phyloP scores from a whole-genome alignment of 2,888 invertebrate genomes.

The Gymnoscelis rufifasciata region DNA sequence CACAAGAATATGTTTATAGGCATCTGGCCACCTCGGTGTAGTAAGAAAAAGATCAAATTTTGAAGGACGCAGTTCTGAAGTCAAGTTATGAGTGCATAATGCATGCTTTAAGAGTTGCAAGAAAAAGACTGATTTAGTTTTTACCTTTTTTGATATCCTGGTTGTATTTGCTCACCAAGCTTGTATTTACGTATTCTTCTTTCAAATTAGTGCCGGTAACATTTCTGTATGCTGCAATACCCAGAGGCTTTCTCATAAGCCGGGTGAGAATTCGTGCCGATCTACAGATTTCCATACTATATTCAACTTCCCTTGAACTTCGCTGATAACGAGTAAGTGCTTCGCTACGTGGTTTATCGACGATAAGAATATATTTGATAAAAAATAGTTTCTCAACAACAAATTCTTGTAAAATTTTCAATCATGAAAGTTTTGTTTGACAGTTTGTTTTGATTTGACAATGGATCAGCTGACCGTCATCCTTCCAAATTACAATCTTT shows the following conservation, averaged over 20 bases:
- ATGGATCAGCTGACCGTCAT: slow-evolving; percentile 1
- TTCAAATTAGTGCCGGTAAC: slow-evolving; percentile 49
- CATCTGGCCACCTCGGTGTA: too few relatives aligned
- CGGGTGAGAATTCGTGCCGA: slow-evolving; percentile 53
- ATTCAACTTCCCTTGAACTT: slow-evolving; percentile 3
- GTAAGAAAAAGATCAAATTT: too few relatives aligned
- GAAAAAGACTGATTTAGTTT: not conserved
- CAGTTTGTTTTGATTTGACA: not conserved
- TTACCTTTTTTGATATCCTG: slow-evolving; percentile 60
- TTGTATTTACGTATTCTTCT: slow-evolving; percentile 50
- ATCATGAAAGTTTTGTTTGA: not conserved
- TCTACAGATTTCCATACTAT: slow-evolving; percentile 53
- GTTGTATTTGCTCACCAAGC: slow-evolving; percentile 55
- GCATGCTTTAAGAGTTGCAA: too few relatives aligned
- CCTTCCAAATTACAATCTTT: too few relatives aligned
- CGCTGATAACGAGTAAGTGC: not conserved
- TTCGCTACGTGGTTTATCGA: not conserved
- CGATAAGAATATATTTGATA: not conserved
- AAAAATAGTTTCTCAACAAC: not conserved
- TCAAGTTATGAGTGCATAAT: not conserved
- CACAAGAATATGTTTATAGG: too few relatives aligned
- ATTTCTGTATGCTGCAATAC: slow-evolving; percentile 44
- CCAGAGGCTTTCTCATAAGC: slow-evolving; percentile 52
- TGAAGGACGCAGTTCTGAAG: not conserved
- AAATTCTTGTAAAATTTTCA: too few relatives aligned